phyloP scores from a whole-genome alignment of 2,113 vertebrate species.

The Nothobranchius furzeri region DNA sequence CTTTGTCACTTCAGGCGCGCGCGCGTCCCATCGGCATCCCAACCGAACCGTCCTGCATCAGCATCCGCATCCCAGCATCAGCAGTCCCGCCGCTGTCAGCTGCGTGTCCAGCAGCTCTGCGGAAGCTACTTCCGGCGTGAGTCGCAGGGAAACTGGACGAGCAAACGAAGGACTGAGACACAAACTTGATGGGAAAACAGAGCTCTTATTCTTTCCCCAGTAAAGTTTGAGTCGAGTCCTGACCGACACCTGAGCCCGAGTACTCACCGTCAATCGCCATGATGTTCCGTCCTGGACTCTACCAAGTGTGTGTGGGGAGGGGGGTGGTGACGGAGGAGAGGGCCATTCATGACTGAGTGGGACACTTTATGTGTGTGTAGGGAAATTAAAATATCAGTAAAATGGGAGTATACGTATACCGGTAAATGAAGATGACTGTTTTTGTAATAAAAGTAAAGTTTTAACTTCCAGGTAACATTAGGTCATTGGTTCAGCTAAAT shows the following conservation, averaged over 20 bases:
- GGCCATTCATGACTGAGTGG: constrained; percentile 44
- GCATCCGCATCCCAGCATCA: constrained; percentile 43
- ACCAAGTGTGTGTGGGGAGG: constrained; percentile 66
- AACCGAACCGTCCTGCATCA: constrained; percentile 52
- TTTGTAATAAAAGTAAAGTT: too few species aligned
- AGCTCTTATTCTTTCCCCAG: constrained; percentile 10
- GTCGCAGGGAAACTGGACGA: not conserved
- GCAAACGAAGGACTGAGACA: not conserved
- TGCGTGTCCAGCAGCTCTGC: constrained; percentile 20
- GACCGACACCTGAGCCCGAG: constrained; percentile 74
- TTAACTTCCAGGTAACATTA: too few species aligned
- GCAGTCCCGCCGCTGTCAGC: constrained; percentile 20
- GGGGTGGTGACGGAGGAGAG: constrained; percentile 35
- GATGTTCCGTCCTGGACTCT: constrained; percentile 83
- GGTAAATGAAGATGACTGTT: too few species aligned
- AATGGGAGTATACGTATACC: too few species aligned
- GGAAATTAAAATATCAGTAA: too few species aligned
- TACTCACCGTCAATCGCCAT: constrained; percentile 92
- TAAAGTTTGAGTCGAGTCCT: constrained; percentile 65
- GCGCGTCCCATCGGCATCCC: constrained; percentile 37
- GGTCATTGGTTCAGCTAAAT: too few species aligned
- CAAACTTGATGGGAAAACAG: not conserved
- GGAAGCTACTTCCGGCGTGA: constrained; percentile 25
- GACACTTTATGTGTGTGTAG: constrained; percentile 10
- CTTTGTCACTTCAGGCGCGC: constrained; percentile 45